These are phyloP conservation scores for Aelia acuminata DNA, from an alignment of 2,888 invertebrate species.

Conservation along the genomic window DNA sequence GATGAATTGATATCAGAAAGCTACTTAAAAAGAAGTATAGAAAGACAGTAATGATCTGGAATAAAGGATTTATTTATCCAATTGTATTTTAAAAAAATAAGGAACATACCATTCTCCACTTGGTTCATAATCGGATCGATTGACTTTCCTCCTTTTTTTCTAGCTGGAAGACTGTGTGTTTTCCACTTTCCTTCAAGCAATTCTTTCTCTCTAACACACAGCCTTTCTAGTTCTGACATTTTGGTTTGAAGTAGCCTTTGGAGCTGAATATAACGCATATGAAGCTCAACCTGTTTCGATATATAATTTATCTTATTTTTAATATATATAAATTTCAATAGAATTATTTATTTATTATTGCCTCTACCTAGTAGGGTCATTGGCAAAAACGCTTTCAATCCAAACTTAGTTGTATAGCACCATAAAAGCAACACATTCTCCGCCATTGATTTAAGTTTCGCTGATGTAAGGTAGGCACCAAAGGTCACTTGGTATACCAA, in stretches of 20 bases:
- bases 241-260: slow-evolving; percentile 87
- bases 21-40: neutral
- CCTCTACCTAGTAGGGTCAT: too few relatives aligned
- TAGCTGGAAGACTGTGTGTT: slow-evolving; percentile 88
- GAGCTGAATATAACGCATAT: slow-evolving; percentile 92
- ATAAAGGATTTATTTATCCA: neutral
- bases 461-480: too few relatives aligned
- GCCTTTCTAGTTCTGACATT: slow-evolving; percentile 86
- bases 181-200: slow-evolving; percentile 90
- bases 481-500: too few relatives aligned
- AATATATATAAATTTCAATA: neutral
- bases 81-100: neutral
- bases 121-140: slow-evolving; percentile 65
- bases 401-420: too few relatives aligned
- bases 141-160: slow-evolving; percentile 77
- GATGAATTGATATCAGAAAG: neutral
- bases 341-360: too few relatives aligned
- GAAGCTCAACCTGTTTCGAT: slow-evolving; percentile 81
- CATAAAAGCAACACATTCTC: too few relatives aligned
- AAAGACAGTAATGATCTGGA: neutral
- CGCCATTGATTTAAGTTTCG: too few relatives aligned
- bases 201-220: slow-evolving; percentile 85
- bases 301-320: slow-evolving; percentile 59
- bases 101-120: slow-evolving; percentile 64
- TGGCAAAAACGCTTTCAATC: too few relatives aligned